Evolutionary conservation across 2,888 invertebrate genomes (phyloP), one percentile per base, ranked within the genome.

Genomic region (Crematogaster levior): DNA sequence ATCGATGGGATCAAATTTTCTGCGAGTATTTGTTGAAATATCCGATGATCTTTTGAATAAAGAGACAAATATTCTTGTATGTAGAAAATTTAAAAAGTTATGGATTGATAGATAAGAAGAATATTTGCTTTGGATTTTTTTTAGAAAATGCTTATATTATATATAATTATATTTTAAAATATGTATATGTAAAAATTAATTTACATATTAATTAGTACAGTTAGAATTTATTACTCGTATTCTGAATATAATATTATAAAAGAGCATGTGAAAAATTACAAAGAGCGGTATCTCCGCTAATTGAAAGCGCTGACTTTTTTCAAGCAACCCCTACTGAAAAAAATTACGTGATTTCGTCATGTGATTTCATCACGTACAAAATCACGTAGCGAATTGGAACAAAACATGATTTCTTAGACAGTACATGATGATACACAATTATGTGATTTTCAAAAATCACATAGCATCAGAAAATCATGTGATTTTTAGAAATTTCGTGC

Each of bases 221-320:
- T 63, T 63, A 9, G 48, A 48, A 15, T 2, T 43, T 24, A 5
- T 27, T n/a, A 0, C 9, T 46, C 24, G 60, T 48, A 77, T 73
- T 56, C 51, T 46, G 37, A 34, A 48, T 58, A 40, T 63, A n/a
- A n/a, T 53, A 43, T 66, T 56, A 43, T 48, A 51, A 10, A 24
- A 60, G 48, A 27, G 56, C 40, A 27, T 63, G 60, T 53, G 75
- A 60, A 65, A 84, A 85, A 84, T 68, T 82, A 87, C 51, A 82
- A 80, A 73, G 58, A 70, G 12, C 79, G 74, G n/a, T n/a, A 85
- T 60, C 86, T 88, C 68, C 72, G 79, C 60, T 60, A 81, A 88
- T 63, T 48, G 60, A 66, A 85, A 85, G 84, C 82, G 79, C 72
- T 79, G 82, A 63, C 81, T 86, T 86, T 81, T 88, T 88, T 86